These are phyloP conservation scores for Serrognathus titanus DNA, from an alignment of 2,888 invertebrate genomes.

Conservation along the genomic window DNA sequence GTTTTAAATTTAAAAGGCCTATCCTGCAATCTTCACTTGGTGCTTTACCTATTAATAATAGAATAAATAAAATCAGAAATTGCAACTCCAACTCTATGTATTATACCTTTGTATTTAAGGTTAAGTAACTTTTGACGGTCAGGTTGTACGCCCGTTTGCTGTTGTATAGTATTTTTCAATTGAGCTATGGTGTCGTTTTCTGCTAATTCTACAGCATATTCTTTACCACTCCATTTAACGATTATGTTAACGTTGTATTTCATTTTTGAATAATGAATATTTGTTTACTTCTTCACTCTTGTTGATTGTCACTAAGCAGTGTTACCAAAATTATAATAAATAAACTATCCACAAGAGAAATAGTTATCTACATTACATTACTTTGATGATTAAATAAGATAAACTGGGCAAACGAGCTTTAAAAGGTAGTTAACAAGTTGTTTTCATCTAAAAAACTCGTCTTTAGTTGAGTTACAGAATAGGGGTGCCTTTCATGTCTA, in stretches of 20 bases:
- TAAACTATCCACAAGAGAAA: too few species aligned
- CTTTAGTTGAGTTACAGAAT: too few species aligned
- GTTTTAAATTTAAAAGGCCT: conserved; percentile 74
- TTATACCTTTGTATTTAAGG: conserved; percentile 82
- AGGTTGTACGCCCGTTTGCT: conserved; percentile 87
- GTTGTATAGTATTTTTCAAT: conserved; percentile 81
- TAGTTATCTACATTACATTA: too few species aligned
- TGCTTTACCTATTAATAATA: conserved; percentile 65
- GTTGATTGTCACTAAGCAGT: too few species aligned
- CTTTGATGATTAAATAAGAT: too few species aligned
- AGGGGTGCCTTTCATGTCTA: too few species aligned
- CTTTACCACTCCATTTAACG: conserved; percentile 93
- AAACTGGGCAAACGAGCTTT: too few species aligned
- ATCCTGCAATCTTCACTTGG: conserved; percentile 76
- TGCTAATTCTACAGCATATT: conserved; percentile 75
- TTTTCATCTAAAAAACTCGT: too few species aligned
- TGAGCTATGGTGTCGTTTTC: conserved; percentile 77
- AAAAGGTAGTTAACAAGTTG: too few species aligned
- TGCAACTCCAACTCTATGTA: not conserved
- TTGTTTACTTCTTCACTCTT: too few species aligned
- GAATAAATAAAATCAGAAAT: not conserved
- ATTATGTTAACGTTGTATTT: conserved; percentile 54
- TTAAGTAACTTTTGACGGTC: conserved; percentile 91
- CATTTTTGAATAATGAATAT: conserved; percentile 27
- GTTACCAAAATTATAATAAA: too few species aligned